Percentiles rank a stretch among this genome's conserved stretches.
Evolutionary conservation across 2,113 vertebrate genomes (phyloP).

Genomic region (crab-eating macaque (Macaca fascicularis)): DNA sequence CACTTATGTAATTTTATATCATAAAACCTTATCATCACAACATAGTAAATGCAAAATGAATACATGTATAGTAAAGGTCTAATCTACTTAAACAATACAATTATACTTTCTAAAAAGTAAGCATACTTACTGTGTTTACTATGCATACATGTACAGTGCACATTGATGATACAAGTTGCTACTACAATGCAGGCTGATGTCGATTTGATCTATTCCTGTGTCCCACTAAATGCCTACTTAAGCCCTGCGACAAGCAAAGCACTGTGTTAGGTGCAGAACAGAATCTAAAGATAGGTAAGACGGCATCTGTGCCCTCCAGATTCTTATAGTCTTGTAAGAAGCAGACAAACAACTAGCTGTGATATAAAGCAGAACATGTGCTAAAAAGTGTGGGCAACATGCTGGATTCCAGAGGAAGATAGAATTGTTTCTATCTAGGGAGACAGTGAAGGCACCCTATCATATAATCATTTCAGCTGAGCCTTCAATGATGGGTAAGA

Average conservation of each 20-base stretch:
- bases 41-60: neutral
- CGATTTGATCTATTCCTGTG: neutral
- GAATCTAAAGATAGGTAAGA: neutral
- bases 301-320: rapidly evolving
- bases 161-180: rapidly evolving
- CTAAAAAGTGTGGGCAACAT: rapidly evolving
- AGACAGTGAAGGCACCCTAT: too few relatives aligned
- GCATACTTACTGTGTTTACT: too few relatives aligned
- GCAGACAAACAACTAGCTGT: rapidly evolving
- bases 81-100: neutral
- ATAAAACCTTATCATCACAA: neutral
- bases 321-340: rapidly evolving
- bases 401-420: neutral
- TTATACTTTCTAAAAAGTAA: neutral
- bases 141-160: rapidly evolving
- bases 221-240: too few relatives aligned
- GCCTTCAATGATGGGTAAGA: neutral
- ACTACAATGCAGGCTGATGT: rapidly evolving
- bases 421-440: neutral
- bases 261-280: neutral
- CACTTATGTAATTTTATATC: neutral
- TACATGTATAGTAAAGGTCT: neutral
- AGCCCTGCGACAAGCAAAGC: neutral
- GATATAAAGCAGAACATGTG: neutral
- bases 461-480: neutral